Conservation (phyloP, 2,797 vertebrate genomes). For the Halcyon smyrnensis region DNA sequence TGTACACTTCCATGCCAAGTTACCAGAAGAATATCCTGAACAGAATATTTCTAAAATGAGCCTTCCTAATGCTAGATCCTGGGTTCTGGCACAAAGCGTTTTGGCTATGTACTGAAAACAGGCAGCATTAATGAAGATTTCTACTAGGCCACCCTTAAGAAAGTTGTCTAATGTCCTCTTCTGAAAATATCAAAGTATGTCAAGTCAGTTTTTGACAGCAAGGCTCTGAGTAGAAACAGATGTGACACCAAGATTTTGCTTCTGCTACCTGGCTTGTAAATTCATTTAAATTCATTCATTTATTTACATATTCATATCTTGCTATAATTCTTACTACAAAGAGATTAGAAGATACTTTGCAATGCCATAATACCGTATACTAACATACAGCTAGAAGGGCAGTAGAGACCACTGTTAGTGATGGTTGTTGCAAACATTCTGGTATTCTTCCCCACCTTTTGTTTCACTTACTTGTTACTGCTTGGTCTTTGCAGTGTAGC, state of each 20-base stretch:
- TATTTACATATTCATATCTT: neutral
- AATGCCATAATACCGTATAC: neutral
- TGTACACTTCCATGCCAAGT: neutral
- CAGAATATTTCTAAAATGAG: neutral
- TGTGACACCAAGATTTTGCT: neutral
- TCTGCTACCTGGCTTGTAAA: neutral
- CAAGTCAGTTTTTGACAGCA: neutral
- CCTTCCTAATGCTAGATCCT: neutral
- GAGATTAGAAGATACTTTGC: neutral
- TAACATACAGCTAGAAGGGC: neutral
- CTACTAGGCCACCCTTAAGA: neutral
- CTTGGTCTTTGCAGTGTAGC: neutral
- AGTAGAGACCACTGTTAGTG: neutral
- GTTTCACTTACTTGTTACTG: neutral
- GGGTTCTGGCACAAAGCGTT: neutral
- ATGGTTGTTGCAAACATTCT: neutral
- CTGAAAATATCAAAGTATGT: neutral
- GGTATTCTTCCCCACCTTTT: neutral
- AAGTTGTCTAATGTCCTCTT: neutral
- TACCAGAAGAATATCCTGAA: neutral
- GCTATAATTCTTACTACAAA: neutral
- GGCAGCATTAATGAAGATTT: neutral
- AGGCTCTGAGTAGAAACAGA: neutral
- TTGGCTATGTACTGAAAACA: neutral
- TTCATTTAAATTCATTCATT: rapidly evolving